Conservation (phyloP, 2,113 vertebrate genomes). For the Crotalus horridus region DNA sequence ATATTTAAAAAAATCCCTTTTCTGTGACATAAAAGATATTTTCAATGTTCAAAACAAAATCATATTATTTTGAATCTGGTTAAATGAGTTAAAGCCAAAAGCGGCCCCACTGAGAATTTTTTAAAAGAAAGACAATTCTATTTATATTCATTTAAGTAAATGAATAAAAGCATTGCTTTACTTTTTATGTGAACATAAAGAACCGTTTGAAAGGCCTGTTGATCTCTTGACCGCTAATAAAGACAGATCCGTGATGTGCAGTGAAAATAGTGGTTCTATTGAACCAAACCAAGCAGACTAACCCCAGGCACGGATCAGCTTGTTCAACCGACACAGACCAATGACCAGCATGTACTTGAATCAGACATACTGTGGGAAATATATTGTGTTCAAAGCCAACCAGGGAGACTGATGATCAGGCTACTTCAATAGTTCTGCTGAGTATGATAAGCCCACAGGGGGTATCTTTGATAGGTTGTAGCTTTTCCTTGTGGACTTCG, state of each 20-base stretch:
- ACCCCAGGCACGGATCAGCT: conserved; percentile 15
- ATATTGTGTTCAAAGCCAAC: not conserved
- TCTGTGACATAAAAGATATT: not conserved
- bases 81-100: not conserved
- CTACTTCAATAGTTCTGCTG: not conserved
- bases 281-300: conserved; percentile 9
- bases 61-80: conserved; percentile 4
- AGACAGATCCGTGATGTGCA: conserved; percentile 10
- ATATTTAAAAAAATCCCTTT: not conserved
- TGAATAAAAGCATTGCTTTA: conserved; percentile 7
- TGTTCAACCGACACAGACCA: not conserved
- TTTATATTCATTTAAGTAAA: conserved; percentile 26
- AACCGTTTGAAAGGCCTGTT: conserved; percentile 10
- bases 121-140: conserved; percentile 11
- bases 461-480: not conserved
- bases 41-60: conserved; percentile 17
- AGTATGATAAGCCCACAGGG: not conserved
- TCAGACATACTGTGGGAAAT: not conserved
- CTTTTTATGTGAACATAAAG: conserved; percentile 12
- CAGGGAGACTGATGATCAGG: not conserved
- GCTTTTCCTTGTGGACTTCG: conserved; percentile 6
- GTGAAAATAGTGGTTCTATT: conserved; percentile 13
- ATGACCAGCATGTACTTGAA: not conserved
- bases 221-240: conserved; percentile 26
- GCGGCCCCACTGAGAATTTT: conserved; percentile 2